Evolutionary conservation across 2,113 vertebrate species (phyloP), one percentile per base, ranked within the genome.

Genomic region (Hoplias malabaricus): DNA sequence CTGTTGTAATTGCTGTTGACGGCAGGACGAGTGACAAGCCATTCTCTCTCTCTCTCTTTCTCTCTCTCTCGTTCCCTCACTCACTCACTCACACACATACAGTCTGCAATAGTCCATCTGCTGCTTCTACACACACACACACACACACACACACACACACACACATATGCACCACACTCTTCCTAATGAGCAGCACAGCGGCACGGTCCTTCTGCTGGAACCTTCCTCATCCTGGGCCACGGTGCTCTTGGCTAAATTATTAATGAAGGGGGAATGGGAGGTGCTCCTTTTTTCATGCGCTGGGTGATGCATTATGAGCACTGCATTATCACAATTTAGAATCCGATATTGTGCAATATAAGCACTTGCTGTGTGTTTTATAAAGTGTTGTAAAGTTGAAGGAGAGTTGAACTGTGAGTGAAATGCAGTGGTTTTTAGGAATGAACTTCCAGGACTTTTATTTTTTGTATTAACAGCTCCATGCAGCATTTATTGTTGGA

Each of bases 181-280:
- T 83, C 80, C 80, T 74, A 90, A 90, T 83, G 82, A 88, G 88
- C 80, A 59, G 85, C 61, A 69, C 73, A 88, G 88, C 80, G 54
- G 85, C 59, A 69, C 71, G 59, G 54, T 72, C 65, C 76, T 77
- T 78, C 83, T 75, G 80, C 78, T 69, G 68, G 77, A 85, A 74
- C 83, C 73, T 80, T 85, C 68, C 43, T 16, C 43, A 54, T 54
- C 23, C n/a, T 38, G 29, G 11, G 73, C 25, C 25, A 38, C 21
- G 19, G 21, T 10, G 12, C 23, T 16, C 25, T 27, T 36, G 56
- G 16, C 69, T 65, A 19, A 34, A 61, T 54, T 59, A 75, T 88
- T 88, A 80, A 80, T 87, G 75, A 80, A 80, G 67, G 61, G 82
- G 79, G 81, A 86, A 86, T 80, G 53, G 65, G 27, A 75, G 77